Evolutionary conservation across 1,140 invertebrate species (phyloP).

Genomic region (Myzus persicae): DNA sequence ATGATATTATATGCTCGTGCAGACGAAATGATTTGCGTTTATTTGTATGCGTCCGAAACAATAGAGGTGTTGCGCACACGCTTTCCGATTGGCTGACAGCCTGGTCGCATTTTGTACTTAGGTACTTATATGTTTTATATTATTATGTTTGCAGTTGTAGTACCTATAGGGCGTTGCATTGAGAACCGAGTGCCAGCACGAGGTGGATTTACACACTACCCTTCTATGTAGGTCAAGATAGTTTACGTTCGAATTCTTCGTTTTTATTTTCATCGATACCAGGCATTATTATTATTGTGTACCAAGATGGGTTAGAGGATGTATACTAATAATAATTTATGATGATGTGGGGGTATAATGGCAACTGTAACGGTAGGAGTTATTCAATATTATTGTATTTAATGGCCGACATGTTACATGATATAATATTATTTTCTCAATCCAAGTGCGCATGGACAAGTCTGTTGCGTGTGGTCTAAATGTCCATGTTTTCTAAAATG

Average conservation of each 20-base stretch:
- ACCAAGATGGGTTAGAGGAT: not conserved
- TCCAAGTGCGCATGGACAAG: not conserved
- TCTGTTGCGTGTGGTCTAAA: slow-evolving; percentile 52
- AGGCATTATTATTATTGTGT: not conserved
- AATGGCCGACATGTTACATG: not conserved
- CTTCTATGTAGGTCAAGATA: not conserved
- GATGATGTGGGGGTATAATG: not conserved
- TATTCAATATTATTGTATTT: not conserved
- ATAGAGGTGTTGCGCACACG: not conserved
- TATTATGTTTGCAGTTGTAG: not conserved
- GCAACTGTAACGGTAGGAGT: slow-evolving; percentile 31
- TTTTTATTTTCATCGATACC: not conserved
- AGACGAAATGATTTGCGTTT: slow-evolving; percentile 44
- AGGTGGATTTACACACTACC: not conserved
- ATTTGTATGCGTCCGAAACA: slow-evolving; percentile 31
- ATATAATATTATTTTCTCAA: not conserved
- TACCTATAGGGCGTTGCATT: not conserved
- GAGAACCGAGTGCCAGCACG: not conserved
- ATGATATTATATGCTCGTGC: not conserved
- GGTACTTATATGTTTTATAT: not conserved
- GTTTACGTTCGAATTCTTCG: not conserved
- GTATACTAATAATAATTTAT: not conserved
- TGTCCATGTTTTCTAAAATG: not conserved
- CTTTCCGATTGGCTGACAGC: not conserved
- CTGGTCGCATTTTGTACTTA: not conserved